Base-by-base conservation (phyloP, 2,888 invertebrate genomes). In the Leistus spinibarbis region DNA sequence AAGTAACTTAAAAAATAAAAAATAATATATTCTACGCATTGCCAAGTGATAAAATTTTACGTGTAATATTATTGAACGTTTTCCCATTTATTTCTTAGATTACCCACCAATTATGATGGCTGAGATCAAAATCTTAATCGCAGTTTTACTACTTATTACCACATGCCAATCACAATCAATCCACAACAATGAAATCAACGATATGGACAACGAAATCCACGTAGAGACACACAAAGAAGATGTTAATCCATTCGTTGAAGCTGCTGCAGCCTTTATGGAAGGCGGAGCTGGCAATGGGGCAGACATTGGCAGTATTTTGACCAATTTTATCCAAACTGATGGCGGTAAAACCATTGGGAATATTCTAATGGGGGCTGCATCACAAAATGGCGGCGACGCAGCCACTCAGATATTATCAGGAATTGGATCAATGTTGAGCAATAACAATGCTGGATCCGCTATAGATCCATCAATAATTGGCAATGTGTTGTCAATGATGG, bases 241-340 rank as follows among this genome's bases (percentile, higher is more conserved):
- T 54, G 86, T 89, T 0, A 91, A 88, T 81, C 91, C 91, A 0
- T 87, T 93, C 68, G 81, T 92, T 78, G 92, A 93, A 78, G 88
- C 92, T 76, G 93, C 93, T 0, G 89, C 91, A 1, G 88, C 91
- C 17, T 88, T 94, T 72, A 86, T 94, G 57, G 90, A 91, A 80
- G 83, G 85, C 54, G 86, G 87, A 9, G 88, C 88, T 0, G 40
- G 40, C 40, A 40, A 40, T 40, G 82, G 90, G 64, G 89, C 88
- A 0, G 89, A 89, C 0, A 85, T 94, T 0, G 92, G 92, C 0
- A 90, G 89, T 7, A 86, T 93, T 64, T 86, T 94, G 9, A 91
- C 91, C 0, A 89, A 87, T 27, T 87, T 94, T 65, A 89, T 94
- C 88, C 91, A 93, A 79, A 89, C 91, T 0, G 91, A 90, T 70